Base-by-base conservation (phyloP, 2,888 invertebrate genomes). In the Athrips mouffetella region DNA sequence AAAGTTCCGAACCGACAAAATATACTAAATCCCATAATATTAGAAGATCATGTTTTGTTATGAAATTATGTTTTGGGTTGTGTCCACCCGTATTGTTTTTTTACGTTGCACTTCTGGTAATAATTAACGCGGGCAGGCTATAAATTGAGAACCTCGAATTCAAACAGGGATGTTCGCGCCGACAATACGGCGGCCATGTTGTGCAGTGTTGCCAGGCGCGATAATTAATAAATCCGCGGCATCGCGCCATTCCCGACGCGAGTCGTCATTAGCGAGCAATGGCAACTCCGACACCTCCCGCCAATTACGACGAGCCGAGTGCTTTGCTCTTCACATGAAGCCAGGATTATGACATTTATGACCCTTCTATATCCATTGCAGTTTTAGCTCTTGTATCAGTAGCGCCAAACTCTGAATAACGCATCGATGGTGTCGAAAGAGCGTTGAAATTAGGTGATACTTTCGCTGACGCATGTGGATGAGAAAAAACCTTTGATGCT, bases 221-320 rank as follows among this genome's bases (percentile, higher is more conserved):
- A 86, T 87, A 87, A 88, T 87, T 86, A 51, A 87, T 82, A 86
- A 87, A 86, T 87, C 85, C 81, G 81, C 84, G 70, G 72, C 65
- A 67, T 65, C 65, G 37, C 20, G 37, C 37, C 37, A 37, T 21
- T 37, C 37, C 11, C 37, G 37, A 21, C 37, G 21, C 70, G 68
- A 66, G 67, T 67, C 44, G 27, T 15, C 27, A 33, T 33, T 23
- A 47, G 54, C 65, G 80, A 76, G 86, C 87, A 87, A 87, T 87
- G 86, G 84, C 75, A 85, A 87, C 87, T 87, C 87, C 86, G 86
- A 87, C 87, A 87, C 88, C 87, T 87, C 85, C 73, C 82, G 76
- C 88, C 87, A 87, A 88, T 86, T 85, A 86, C 73, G 73, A 78
- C 70, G 77, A 76, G 72, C 76, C 63, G 73, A 76, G 80, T 76